Conservation (phyloP, 2,797 vertebrate genomes). For the Darevskia nairensis region DNA sequence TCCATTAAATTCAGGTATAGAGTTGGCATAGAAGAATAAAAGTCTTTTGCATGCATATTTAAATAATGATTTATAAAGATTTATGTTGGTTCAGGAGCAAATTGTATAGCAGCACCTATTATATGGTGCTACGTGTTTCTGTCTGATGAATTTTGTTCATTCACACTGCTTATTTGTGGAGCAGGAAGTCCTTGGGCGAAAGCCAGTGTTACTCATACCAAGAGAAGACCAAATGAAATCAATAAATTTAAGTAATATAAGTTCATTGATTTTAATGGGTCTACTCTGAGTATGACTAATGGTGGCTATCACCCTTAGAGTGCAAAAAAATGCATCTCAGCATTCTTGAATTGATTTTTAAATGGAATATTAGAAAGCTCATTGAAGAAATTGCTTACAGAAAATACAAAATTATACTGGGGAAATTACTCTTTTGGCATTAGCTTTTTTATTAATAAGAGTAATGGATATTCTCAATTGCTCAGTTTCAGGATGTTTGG, state of each 20-base stretch:
- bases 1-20: constrained; percentile 3
- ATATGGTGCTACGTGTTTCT: not conserved
- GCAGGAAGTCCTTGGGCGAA: not conserved
- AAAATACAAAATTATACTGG: constrained; percentile 15
- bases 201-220: no score
- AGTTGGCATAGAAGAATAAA: not conserved
- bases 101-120: not conserved
- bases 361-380: constrained; percentile 24
- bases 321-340: constrained; percentile 20
- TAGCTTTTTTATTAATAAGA: not conserved
- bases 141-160: not conserved
- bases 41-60: not conserved
- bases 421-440: not conserved
- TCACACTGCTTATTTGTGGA: not conserved
- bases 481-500: not conserved
- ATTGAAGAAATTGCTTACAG: not conserved
- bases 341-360: not conserved
- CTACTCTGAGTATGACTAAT: not conserved
- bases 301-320: no score
- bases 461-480: not conserved
- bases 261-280: constrained; percentile 1
- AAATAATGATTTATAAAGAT: constrained; percentile 5
- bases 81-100: not conserved
- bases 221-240: no score
- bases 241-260: no score